Base-by-base conservation (phyloP, 2,888 invertebrate genomes). In the Sceliomorpha sp. region DNA sequence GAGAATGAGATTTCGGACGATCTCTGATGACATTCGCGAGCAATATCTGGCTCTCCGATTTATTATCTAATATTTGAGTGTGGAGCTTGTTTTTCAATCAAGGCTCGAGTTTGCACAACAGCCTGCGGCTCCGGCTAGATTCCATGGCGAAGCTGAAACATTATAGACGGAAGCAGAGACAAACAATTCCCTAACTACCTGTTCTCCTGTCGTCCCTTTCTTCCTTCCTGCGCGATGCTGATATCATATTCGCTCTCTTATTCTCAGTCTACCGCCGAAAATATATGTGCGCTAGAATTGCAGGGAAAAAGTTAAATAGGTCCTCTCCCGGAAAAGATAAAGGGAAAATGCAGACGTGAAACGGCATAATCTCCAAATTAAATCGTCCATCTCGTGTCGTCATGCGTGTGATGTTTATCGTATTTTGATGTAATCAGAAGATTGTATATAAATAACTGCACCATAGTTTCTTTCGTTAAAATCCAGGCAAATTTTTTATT, bases 31-130 rank as follows among this genome's bases (percentile, higher is more conserved):
- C 36, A 53, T 51, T 64, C 40, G 34, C 40, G 34, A 42, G 36
- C 44, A 47, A 73, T 60, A 64, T 67, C 51, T 71, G 66, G 67
- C 74, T 67, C 72, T 76, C 77, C 79, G 83, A 84, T 85, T 85
- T 84, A 84, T 85, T 83, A 84, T 85, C 82, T 82, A 85, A 85
- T 86, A 83, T 86, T 86, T 86, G 86, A 82, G 81, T 80, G 82
- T 81, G 77, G 78, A 82, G 83, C 81, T 84, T 66, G 58, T 66
- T 58, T 85, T 86, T 85, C 85, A 85, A 87, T 87, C 86, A 85
- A 82, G 78, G 63, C 75, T 62, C 69, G 72, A 83, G 82, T 86
- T 87, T 86, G 82, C 84, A 81, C 83, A 83, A 84, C 85, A 84
- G 84, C 82, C 83, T 76, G 81, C 82, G 83, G 83, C 79, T 75